Base-by-base conservation (phyloP, 2,888 invertebrate species). In the Epiblema foenella region DNA sequence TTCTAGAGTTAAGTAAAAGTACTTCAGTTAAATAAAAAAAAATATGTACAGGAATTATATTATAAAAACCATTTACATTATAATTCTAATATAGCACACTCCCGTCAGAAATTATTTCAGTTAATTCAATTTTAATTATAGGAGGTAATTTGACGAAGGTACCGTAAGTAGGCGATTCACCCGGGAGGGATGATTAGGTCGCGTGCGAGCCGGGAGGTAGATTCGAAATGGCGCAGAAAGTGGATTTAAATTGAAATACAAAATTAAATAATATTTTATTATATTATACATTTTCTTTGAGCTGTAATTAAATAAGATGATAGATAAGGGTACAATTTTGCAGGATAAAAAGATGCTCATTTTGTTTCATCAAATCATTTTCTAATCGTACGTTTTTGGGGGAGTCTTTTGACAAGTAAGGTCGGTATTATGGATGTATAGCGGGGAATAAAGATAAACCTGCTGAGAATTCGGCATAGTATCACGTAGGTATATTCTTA, bases 71-170 rank as follows among this genome's bases (percentile, higher is more conserved):
- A 15, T 24, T 24, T 24, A 54, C 54, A 18, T 57, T 17, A 11
- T 63, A 63, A 59, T 59, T 59, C 24, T 9, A 1, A 37, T 29
- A 1, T 12, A 24, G 12, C 12, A 51, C 39, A 9, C 5, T 18
- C 46, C 62, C 18, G 10, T n/a, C 49, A 9, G 33, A 46, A 33
- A 57, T 49, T 17, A 68, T 49, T 67, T 56, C 46, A 12, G 33
- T 39, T 52, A 56, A 62, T 62, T 62, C 56, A 20, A 46, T 65
- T 66, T 66, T 70, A 66, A 70, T 66, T 70, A 59, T 33, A 56
- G 58, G 33, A 29, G 39, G 65, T 70, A 70, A 70, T 66, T 54
- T 65, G 65, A 69, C 58, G 65, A 46, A 60, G 70, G 70, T 52
- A 70, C 33, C 33, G 65, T 39, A 42, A 68, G 63, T 57, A 60